Evolutionary conservation across 2,113 vertebrate genomes (phyloP), one percentile per base, ranked within the genome.

Genomic region (Bucco capensis): DNA sequence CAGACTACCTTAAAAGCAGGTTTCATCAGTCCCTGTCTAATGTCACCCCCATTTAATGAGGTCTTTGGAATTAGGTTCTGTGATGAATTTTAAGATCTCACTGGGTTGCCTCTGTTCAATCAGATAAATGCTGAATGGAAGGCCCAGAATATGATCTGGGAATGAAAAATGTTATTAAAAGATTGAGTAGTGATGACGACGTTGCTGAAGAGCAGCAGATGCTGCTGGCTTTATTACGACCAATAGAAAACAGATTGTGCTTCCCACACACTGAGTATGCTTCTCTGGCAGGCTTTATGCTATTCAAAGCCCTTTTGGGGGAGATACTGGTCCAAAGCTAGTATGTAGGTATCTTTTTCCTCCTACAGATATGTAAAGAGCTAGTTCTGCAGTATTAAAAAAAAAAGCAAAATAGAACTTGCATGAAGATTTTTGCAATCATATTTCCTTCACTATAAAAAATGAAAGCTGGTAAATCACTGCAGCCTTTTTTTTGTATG

Each of bases 201-300:
- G 0, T 49, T 89, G 72, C 47, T 7, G 74, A 93, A 82, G 23
- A 92, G 90, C 33, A 25, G 60, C 92, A 96, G 89, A 78, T 92
- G 81, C 42, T 93, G 54, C 58, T 92, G 89, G 66, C 67, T 90
- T 89, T 93, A 73, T 90, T 90, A 60, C 67, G 93, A 90, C 67
- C 90, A 88, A 88, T 88, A 65, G 66, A 69, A 86, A 76, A 50
- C 80, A 93, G 74, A 84, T 93, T 86, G 67, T 27, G 74, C 73
- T 88, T 94, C 89, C 95, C 62, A 87, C 89, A 76, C 93, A 84
- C 42, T 86, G 70, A 88, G 21, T 90, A 46, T 85, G 24, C 24
- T 79, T 84, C 70, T 89, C 81, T 90, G 81, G 66, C 66, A 93
- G 70, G 21, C 8, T 61, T 82, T 15, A 62, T 66, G 47, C 51